A percentile compares a stretch with the other conserved stretches of the same genome.
phyloP scores from a whole-genome alignment of 2,797 vertebrate species.

The Cossypha dichroa region DNA sequence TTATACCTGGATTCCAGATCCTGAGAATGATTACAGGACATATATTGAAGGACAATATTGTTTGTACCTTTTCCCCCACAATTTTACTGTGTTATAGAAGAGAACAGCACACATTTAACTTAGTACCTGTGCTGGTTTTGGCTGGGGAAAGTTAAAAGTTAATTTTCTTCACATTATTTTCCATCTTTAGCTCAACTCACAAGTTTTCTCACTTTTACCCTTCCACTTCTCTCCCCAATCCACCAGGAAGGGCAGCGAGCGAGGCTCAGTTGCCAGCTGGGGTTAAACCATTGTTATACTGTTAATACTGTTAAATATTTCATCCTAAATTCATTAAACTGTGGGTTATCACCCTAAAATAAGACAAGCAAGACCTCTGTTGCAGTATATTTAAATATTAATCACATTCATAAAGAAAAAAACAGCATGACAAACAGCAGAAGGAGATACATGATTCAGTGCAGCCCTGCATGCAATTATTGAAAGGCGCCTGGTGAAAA shows the following conservation, averaged over 20 bases:
- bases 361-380: neutral
- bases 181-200: neutral
- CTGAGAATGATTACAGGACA: neutral
- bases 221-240: neutral
- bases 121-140: neutral
- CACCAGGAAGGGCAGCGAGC: neutral
- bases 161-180: neutral
- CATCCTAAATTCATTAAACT: neutral
- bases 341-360: neutral
- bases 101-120: neutral
- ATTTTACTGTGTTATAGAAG: accelerated
- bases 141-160: neutral
- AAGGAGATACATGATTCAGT: neutral
- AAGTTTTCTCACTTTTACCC: neutral
- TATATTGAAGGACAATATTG: neutral
- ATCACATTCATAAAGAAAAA: neutral
- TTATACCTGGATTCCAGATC: neutral
- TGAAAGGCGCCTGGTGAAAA: neutral
- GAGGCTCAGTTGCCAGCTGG: neutral
- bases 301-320: neutral
- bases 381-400: neutral
- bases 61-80: neutral
- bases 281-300: neutral
- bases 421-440: neutral
- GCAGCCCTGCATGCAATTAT: neutral